Evolutionary conservation across 2,113 vertebrate genomes (phyloP).

Genomic region (Oncorhynchus masou): DNA sequence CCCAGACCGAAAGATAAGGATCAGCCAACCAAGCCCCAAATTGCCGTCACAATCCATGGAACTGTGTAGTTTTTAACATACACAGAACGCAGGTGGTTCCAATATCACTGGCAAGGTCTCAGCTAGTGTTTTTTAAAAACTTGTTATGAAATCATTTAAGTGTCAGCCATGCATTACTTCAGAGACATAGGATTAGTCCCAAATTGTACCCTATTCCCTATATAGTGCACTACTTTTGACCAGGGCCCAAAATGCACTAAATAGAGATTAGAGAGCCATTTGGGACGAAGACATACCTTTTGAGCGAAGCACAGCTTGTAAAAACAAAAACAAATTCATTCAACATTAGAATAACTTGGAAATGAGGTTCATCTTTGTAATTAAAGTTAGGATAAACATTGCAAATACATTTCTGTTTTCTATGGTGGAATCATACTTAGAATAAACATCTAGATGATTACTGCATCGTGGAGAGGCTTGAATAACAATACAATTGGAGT

Average conservation of each 20-base stretch:
- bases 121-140: not conserved
- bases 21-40: slow-evolving; percentile 9
- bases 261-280: too few relatives aligned
- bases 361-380: not conserved
- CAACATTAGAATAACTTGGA: slow-evolving; percentile 9
- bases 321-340: not conserved
- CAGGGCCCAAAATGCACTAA: too few relatives aligned
- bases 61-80: slow-evolving; percentile 34
- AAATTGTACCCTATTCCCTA: too few relatives aligned
- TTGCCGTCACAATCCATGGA: slow-evolving; percentile 19
- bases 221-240: too few relatives aligned
- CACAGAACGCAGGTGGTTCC: slow-evolving; percentile 38
- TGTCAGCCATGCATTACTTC: slow-evolving; percentile 1
- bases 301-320: not conserved
- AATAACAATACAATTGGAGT: not conserved
- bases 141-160: slow-evolving; percentile 12
- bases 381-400: slow-evolving; percentile 11
- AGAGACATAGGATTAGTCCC: not conserved
- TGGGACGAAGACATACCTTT: not conserved
- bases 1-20: slow-evolving; percentile 6
- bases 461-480: not conserved
- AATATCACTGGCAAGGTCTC: slow-evolving; percentile 19
- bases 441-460: slow-evolving; percentile 2
- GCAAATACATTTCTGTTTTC: not conserved
- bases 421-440: not conserved